Base-by-base conservation (phyloP, 2,113 vertebrate genomes). In the Bothrops jararaca region DNA sequence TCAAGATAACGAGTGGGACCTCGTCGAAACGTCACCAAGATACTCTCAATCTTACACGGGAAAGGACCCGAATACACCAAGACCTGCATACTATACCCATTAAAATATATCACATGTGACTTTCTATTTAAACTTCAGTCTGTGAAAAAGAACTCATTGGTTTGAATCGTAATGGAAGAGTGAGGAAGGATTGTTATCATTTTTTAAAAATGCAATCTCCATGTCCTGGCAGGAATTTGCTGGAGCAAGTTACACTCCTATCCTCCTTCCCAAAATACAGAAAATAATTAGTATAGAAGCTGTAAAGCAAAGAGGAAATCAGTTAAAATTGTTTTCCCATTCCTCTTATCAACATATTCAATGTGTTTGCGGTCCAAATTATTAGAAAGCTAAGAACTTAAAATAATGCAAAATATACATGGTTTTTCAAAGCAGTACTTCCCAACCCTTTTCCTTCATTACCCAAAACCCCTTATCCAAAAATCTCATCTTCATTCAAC, bases 341-440 rank as follows among this genome's bases (percentile, higher is more conserved):
- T 29, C 26, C 29, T 34, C 42, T 74, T 34, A 74, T 5, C 13
- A 34, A 74, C 69, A 34, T 13, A 69, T 13, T 29, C 29, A n/a
- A 18, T 69, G 15, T 69, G 64, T 13, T n/a, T 69, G 64, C n/a
- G 23, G 45, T 64, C 24, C 56, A 89, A 29, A 42, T 42, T 90
- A 96, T 90, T 91, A 95, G 90, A 93, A 94, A 92, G 90, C 3
- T 90, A 88, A 56, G 58, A 95, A 94, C 93, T 91, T 88, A 94
- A 92, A 95, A 89, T 52, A 88, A 96, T 91, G 88, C 88, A 34
- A 87, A 92, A 94, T 94, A 94, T 94, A 34, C 69, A 74, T 74
- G n/a, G 7, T 74, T 20, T 34, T 64, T 64, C 4, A 13, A 64
- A 29, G 26, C 3, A 64, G 3, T 64, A 29, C 26, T 64, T 29